Base-by-base conservation (phyloP, 2,888 invertebrate species). In the Aphidoletes aphidimyza region DNA sequence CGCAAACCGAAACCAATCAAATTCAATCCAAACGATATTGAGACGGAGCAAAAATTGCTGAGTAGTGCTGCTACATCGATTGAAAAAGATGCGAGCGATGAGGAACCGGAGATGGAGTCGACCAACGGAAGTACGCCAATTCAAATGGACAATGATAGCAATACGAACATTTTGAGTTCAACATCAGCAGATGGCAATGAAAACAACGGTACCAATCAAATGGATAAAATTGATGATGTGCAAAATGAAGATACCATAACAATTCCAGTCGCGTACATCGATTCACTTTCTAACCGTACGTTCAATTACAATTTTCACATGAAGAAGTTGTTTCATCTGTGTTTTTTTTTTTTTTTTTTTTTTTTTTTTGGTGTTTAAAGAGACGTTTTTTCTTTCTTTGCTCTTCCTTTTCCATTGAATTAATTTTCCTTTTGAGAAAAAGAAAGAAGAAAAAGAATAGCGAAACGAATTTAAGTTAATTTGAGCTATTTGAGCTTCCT, bases 1-100 rank as follows among this genome's bases (percentile, higher is more conserved):
- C 78, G 78, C 78, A 78, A 78, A 36, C 1, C 78, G 36, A 78
- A 78, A 78, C 78, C 78, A 78, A 78, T 78, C 36, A 78, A 78
- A 36, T 78, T 78, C 17, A 78, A 78, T 78, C 78, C 78, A 11
- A 78, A 19, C 19, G 78, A 78, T 36, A 6, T 78, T 14, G 36
- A 78, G 36, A 36, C 11, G 1, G 78, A 78, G 19, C 36, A 78
- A 36, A 34, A 19, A 34, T 14, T 9, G 14, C 36, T 78, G 5
- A 2, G n/a, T n/a, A n/a, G n/a, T n/a, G n/a, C n/a, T n/a, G n/a
- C 1, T 36, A 36, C 34, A 36, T 34, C 36, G 36, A 36, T 78
- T 36, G 78, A 36, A 36, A n/a, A 78, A 14, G 78, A 36, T 78
- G 34, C 78, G 5, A 17, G 34, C 2, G 78, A 78, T 78, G 19